A percentile compares a stretch with the other conserved stretches of the same genome.
phyloP scores from a whole-genome alignment of 2,888 invertebrate genomes.

The Tipula helvola region DNA sequence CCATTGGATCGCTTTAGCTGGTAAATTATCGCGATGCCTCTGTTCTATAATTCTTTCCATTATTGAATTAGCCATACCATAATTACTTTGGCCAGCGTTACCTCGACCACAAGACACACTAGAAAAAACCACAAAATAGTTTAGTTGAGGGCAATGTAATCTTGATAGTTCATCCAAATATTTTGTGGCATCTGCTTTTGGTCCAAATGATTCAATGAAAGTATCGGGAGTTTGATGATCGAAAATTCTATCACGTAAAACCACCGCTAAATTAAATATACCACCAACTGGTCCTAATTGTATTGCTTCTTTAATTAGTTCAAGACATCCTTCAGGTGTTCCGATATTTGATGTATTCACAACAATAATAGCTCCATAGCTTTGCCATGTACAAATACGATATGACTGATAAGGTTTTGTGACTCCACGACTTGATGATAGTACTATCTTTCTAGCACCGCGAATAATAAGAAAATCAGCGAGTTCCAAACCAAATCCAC shows the following conservation, averaged over 20 bases:
- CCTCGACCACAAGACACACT: conserved; percentile 86
- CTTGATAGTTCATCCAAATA: conserved; percentile 59
- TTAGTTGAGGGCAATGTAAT: conserved; percentile 40
- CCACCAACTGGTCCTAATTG: conserved; percentile 60
- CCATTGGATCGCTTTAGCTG: conserved; percentile 82
- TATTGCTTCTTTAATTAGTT: conserved; percentile 50
- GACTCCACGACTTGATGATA: conserved; percentile 70
- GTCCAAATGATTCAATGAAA: conserved; percentile 54
- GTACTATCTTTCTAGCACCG: conserved; percentile 63
- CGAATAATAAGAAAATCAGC: conserved; percentile 75
- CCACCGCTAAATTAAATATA: conserved; percentile 83
- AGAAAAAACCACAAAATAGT: conserved; percentile 81
- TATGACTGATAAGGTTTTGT: conserved; percentile 70
- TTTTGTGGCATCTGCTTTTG: conserved; percentile 69
- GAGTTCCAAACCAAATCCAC: conserved; percentile 85
- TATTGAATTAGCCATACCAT: conserved; percentile 79
- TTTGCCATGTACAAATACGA: conserved; percentile 33
- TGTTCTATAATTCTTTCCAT: conserved; percentile 81
- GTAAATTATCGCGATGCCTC: conserved; percentile 53
- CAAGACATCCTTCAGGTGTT: conserved; percentile 52
- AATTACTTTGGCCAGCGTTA: conserved; percentile 83
- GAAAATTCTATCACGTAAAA: conserved; percentile 60
- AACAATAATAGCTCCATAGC: conserved; percentile 45
- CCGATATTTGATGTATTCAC: conserved; percentile 62
- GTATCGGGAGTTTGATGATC: conserved; percentile 60